Evolutionary conservation across 2,888 invertebrate species (phyloP), one percentile per base, ranked within the genome.

Genomic region (Therioaphis trifolii): DNA sequence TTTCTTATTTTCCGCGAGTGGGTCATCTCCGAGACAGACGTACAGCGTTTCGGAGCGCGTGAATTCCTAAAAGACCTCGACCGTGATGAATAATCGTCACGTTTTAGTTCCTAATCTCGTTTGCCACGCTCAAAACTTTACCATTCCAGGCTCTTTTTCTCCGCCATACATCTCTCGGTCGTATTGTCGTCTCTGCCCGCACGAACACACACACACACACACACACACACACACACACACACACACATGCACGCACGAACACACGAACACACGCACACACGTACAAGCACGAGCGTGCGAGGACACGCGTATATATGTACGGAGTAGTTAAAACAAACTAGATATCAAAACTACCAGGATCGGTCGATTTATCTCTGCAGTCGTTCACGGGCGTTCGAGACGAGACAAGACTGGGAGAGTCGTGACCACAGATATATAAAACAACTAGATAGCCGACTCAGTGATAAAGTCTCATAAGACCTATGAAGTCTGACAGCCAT

Each of bases 41-140:
- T 15, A 21, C 15, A 9, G 35, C 11, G 55, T 24, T 24, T 24
- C 3, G 27, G n/a, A 14, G 43, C n/a, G n/a, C n/a, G n/a, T 21
- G 27, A 29, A 72, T 72, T 72, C 52, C 71, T 49, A 58, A 24
- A 40, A 0, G 29, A n/a, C 71, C 18, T 18, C 5, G 29, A 7
- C 27, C n/a, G 9, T 27, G 46, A 76, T 76, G 46, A 76, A 76
- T 76, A 76, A 63, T 61, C 77, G 21, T 77, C 77, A 77, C 77
- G 77, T 77, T 43, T 46, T 21, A 29, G 7, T 29, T 18, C 35
- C 66, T 66, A 63, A 77, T 66, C 63, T 66, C n/a, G 75, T 75
- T 58, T 24, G 58, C 24, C 75, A 11, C 58, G 75, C 27, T 43
- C 40, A 18, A 75, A 75, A 75, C 75, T 43, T 75, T 74, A 18